Conservation (phyloP, 2,888 invertebrate species). For the Tenthredo amoena region DNA sequence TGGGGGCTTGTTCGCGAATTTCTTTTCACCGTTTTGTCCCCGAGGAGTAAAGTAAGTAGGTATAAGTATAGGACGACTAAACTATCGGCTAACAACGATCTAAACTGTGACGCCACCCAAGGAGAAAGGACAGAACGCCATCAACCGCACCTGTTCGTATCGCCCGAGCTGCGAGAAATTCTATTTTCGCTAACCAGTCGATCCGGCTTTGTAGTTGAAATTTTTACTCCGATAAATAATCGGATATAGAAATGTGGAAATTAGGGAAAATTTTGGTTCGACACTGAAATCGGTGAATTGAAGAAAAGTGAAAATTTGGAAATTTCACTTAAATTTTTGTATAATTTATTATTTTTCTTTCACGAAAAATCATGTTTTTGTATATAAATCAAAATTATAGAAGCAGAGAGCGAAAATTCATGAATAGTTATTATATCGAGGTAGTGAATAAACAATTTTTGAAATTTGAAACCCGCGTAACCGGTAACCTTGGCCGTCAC, state of each 20-base stretch:
- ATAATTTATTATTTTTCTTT: too few species aligned
- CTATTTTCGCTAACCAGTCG: not conserved
- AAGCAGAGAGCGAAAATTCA: not conserved
- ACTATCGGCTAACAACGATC: not conserved
- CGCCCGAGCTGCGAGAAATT: slow-evolving; percentile 1
- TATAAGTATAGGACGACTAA: not conserved
- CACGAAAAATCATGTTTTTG: too few species aligned
- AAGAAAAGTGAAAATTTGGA: not conserved
- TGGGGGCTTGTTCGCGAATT: not conserved
- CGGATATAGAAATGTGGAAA: not conserved
- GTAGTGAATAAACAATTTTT: not conserved
- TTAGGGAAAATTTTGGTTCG: not conserved
- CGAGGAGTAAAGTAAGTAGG: not conserved
- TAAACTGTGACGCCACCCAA: slow-evolving; percentile 45
- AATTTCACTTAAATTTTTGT: not conserved
- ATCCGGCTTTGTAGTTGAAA: not conserved
- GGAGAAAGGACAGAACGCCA: slow-evolving; percentile 34
- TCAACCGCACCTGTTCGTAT: slow-evolving; percentile 37
- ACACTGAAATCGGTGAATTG: not conserved
- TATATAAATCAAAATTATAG: too few species aligned
- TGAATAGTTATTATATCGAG: not conserved
- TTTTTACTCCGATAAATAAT: not conserved
- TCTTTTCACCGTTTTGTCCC: not conserved
- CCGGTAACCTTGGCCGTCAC: slow-evolving; percentile 48
- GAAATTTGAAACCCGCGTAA: not conserved